Evolutionary conservation across 2,113 vertebrate genomes (phyloP).

Genomic region (Bambusicola thoracicus): DNA sequence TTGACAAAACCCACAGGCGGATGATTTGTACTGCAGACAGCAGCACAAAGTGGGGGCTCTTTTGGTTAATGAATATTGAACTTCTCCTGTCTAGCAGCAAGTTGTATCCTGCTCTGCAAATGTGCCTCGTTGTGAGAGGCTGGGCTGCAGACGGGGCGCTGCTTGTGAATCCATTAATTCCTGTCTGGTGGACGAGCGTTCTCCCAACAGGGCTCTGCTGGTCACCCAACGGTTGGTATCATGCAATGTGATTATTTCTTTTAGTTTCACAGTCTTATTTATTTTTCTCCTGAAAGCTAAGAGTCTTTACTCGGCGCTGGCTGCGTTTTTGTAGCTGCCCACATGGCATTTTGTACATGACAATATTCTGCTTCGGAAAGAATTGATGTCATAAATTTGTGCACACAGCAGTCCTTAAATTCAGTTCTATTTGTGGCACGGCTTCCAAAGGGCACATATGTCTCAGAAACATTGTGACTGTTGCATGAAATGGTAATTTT

Average conservation of each 20-base stretch:
- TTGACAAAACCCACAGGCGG: neutral
- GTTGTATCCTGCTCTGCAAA: neutral
- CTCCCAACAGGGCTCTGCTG: neutral
- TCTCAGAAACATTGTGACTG: neutral
- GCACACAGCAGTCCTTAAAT: neutral
- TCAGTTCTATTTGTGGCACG: neutral
- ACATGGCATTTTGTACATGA: neutral
- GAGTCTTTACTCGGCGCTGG: neutral
- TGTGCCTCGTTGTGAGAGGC: neutral
- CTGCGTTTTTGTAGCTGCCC: conserved; percentile 1
- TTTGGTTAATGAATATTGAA: conserved; percentile 20
- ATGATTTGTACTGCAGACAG: conserved; percentile 7
- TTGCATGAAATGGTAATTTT: conserved; percentile 43
- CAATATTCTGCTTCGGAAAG: conserved; percentile 22
- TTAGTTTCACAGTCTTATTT: neutral
- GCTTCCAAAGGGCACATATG: conserved; percentile 16
- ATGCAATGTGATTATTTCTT: neutral
- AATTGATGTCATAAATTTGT: conserved; percentile 30
- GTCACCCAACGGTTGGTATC: neutral
- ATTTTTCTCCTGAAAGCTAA: neutral
- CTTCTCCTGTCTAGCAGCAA: neutral
- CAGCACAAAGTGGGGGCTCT: neutral
- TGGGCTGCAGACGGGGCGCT: neutral
- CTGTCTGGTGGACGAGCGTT: neutral
- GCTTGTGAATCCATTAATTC: neutral